Evolutionary conservation across 2,888 invertebrate genomes (phyloP).

Genomic region (Leptopilina myrica): DNA sequence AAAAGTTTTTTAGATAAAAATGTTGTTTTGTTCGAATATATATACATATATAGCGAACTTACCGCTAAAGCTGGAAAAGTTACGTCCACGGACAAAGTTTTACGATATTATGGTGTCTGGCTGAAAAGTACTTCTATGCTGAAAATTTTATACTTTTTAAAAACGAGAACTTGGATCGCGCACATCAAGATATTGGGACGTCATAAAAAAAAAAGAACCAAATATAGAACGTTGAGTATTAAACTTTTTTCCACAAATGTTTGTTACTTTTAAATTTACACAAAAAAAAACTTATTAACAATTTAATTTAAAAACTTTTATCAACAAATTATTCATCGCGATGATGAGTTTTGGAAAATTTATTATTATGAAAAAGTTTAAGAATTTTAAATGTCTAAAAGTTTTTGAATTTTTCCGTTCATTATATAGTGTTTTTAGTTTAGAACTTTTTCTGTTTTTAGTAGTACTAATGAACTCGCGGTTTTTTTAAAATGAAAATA

Average conservation of each 20-base stretch:
- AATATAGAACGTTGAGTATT: background rate
- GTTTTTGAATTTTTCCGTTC: background rate
- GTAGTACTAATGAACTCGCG: background rate
- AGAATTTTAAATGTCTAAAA: background rate
- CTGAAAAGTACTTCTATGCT: constrained; percentile 28
- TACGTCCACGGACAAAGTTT: constrained; percentile 24
- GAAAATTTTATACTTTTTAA: constrained; percentile 20
- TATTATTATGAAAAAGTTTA: background rate
- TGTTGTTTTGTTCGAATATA: constrained; percentile 17
- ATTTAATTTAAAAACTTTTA: constrained; percentile 3
- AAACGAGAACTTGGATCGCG: constrained; percentile 25
- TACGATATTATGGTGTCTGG: constrained; percentile 34
- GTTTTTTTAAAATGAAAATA: background rate
- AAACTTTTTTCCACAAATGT: constrained; percentile 1
- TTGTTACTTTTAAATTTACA: background rate
- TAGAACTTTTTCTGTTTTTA: background rate
- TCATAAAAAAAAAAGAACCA: constrained; percentile 8
- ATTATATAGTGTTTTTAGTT: background rate
- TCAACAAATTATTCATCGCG: too few relatives aligned
- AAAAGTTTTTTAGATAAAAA: constrained; percentile 28
- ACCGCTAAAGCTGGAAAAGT: constrained; percentile 22
- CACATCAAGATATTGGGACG: background rate
- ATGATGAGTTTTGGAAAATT: too few relatives aligned
- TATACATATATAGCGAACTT: background rate
- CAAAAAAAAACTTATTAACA: background rate